Evolutionary conservation across 2,797 vertebrate species (phyloP).

Genomic region (Fratercula arctica): DNA sequence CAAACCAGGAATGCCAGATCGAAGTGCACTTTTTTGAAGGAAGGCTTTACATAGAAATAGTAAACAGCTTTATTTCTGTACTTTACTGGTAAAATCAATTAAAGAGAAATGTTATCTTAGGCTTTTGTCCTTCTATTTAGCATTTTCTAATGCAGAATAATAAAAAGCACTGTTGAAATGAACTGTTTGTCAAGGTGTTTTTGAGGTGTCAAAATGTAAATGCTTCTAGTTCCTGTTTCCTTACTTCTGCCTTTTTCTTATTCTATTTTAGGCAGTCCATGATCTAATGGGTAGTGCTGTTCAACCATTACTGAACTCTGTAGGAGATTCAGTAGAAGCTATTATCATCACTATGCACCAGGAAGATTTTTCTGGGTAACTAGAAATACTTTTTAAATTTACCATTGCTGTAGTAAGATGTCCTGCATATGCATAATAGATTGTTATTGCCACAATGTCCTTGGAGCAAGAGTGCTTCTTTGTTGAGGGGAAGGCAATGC

Average conservation of each 20-base stretch:
- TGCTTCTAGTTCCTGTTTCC: constrained; percentile 30
- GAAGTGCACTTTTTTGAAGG: background rate
- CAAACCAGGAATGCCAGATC: background rate
- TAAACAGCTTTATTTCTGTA: background rate
- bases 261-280: constrained; percentile 81
- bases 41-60: background rate
- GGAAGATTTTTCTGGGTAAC: constrained; percentile 95
- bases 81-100: background rate
- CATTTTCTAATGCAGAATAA: background rate
- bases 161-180: background rate
- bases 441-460: constrained; percentile 11
- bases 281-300: constrained; percentile 90
- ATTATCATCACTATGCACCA: constrained; percentile 97
- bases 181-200: background rate
- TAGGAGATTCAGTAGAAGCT: constrained; percentile 94
- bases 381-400: constrained; percentile 6
- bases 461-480: background rate
- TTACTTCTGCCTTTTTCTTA: constrained; percentile 33
- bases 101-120: background rate
- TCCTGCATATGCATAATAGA: background rate
- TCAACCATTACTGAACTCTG: constrained; percentile 91
- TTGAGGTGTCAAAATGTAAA: constrained; percentile 33
- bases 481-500: background rate
- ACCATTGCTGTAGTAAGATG: background rate
- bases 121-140: background rate